Percentiles rank a stretch among this genome's conserved stretches.
Evolutionary conservation across 1,140 invertebrate species (phyloP).

Genomic region (Helicoverpa zea): DNA sequence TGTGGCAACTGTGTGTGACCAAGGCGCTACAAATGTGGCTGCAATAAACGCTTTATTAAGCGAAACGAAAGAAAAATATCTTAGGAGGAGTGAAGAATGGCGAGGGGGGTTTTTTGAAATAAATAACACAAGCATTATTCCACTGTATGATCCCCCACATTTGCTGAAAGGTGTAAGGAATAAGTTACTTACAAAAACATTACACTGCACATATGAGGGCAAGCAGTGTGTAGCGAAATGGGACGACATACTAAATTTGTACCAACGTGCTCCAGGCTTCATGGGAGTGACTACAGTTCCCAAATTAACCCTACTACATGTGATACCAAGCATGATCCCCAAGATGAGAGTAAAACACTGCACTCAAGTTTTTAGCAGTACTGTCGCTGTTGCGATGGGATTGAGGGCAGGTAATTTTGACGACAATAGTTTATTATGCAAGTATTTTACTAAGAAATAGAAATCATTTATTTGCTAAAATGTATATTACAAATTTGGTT

Average conservation of each 20-base stretch:
- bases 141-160: constrained; percentile 19
- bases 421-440: background rate
- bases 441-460: background rate
- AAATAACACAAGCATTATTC: too few relatives aligned
- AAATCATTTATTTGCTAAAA: too few relatives aligned
- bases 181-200: constrained; percentile 48
- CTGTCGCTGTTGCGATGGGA: constrained; percentile 36
- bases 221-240: constrained; percentile 46
- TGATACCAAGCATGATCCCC: constrained; percentile 29
- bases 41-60: constrained; percentile 12
- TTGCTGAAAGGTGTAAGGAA: constrained; percentile 45
- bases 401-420: constrained; percentile 9
- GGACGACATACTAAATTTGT: constrained; percentile 36
- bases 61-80: background rate
- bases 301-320: constrained; percentile 42
- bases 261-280: background rate
- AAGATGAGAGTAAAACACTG: constrained; percentile 52
- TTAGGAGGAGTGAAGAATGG: background rate
- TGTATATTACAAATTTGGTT: too few relatives aligned
- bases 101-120: constrained; percentile 14
- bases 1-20: constrained; percentile 33
- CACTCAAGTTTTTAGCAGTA: constrained; percentile 47
- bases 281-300: background rate
- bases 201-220: constrained; percentile 8
- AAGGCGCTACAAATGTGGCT: constrained; percentile 29